Percentiles rank a stretch among this genome's conserved stretches.
Evolutionary conservation across 2,797 vertebrate genomes (phyloP).

Genomic region (Urocyon cinereoargenteus): DNA sequence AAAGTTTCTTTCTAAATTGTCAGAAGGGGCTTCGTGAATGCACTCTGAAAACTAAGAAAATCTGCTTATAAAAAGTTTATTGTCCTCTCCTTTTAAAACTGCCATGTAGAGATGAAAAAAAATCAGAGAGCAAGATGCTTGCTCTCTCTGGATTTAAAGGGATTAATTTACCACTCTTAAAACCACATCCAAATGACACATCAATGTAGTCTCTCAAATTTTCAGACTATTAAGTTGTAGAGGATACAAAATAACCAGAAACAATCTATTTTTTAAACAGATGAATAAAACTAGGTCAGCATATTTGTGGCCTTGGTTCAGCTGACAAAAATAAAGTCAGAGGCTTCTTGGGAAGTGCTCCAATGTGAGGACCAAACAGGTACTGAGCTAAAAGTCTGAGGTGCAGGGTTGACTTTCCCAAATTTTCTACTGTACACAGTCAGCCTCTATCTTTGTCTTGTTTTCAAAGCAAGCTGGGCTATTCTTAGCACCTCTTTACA

Average conservation of each 20-base stretch:
- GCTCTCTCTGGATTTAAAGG: background rate
- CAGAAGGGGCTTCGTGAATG: background rate
- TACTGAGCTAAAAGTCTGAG: background rate
- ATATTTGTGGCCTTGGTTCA: background rate
- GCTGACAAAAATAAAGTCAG: background rate
- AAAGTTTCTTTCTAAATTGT: conserved; percentile 33
- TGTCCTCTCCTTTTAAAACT: conserved; percentile 55
- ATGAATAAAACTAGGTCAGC: conserved; percentile 33
- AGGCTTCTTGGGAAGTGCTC: background rate
- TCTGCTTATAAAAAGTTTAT: conserved; percentile 46
- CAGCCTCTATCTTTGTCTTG: background rate
- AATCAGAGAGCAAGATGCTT: background rate
- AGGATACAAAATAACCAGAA: conserved; percentile 14
- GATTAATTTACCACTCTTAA: background rate
- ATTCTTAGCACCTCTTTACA: background rate
- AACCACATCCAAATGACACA: background rate
- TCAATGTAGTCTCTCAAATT: background rate
- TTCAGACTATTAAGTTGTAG: background rate
- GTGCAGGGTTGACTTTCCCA: background rate
- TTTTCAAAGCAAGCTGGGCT: background rate
- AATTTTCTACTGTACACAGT: background rate
- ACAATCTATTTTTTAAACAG: conserved; percentile 14
- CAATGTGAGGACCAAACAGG: background rate
- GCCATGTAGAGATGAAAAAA: background rate
- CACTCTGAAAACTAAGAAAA: conserved; percentile 51